phyloP scores from a whole-genome alignment of 2,113 vertebrate species.

The Abramis brama region DNA sequence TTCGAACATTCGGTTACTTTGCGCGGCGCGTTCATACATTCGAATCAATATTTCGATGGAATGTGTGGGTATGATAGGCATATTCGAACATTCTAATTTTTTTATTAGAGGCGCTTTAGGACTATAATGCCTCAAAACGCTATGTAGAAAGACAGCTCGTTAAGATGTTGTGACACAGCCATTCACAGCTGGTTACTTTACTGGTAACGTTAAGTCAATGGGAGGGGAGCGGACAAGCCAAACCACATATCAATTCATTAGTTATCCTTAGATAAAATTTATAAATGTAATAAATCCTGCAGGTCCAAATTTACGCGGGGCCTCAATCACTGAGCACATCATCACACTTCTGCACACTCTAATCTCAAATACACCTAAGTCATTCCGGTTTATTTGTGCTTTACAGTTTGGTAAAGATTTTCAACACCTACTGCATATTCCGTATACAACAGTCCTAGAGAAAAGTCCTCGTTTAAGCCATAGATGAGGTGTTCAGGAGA shows the following conservation, averaged over 20 bases:
- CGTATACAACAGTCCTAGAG: not conserved
- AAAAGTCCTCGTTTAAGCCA: not conserved
- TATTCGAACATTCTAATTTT: not conserved
- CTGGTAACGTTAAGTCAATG: not conserved
- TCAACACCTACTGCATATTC: constrained; percentile 20
- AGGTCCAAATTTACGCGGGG: not conserved
- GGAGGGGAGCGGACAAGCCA: too few species aligned
- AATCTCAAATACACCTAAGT: not conserved
- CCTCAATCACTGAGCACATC: not conserved
- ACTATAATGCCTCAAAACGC: not conserved
- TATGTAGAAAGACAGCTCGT: not conserved
- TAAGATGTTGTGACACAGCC: not conserved
- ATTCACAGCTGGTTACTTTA: too few species aligned
- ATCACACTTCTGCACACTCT: not conserved
- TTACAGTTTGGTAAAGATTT: not conserved
- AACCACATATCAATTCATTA: not conserved
- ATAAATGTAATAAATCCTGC: not conserved
- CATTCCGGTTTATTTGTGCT: not conserved
- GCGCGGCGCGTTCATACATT: not conserved
- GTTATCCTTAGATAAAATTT: not conserved
- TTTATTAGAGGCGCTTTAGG: too few species aligned
- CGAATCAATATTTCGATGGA: not conserved
- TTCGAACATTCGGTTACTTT: not conserved
- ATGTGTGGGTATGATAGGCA: not conserved
- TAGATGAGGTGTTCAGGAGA: not conserved